Evolutionary conservation across 2,888 invertebrate species (phyloP), one percentile per base, ranked within the genome.

Genomic region (Tipula unca): DNA sequence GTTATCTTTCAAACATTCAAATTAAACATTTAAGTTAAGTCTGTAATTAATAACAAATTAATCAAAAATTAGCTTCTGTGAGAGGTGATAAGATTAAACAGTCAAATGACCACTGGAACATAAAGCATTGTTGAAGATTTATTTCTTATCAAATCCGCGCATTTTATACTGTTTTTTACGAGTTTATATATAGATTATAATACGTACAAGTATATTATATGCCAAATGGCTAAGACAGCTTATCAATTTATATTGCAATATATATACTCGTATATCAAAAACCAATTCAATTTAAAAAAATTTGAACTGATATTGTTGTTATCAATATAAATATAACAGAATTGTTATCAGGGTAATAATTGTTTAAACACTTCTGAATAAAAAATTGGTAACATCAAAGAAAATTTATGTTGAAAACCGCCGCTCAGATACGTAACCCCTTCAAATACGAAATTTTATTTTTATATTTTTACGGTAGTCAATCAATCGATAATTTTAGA

Each of bases 401-500:
- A 32, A 29, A 83, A n/a, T 32, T 4, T 32, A 3, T 32, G 5
- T 29, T 35, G 32, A 83, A 83, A 83, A 0, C 29, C n/a, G 83
- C 83, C 83, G 83, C n/a, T 32, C 14, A 83, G 83, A 83, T 83
- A 83, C 29, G n/a, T 32, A 32, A 83, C 83, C 83, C 14, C 35
- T 83, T 32, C 29, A 83, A 83, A 35, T 32, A 32, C 5, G 4
- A 32, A 83, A 83, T n/a, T 32, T 8, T 4, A 35, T 83, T 83
- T 29, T 83, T 29, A 83, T 32, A 32, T 36, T 84, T 84, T 84
- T 84, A 84, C 84, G 36, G 84, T 84, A 84, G 84, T 84, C 84
- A 84, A 84, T 84, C 84, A 84, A 84, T 84, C 84, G 84, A 84
- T 84, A 84, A 84, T 84, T 36, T 84, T 84, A 84, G 17, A 32